phyloP scores from a whole-genome alignment of 2,888 invertebrate genomes.

The Drosophila colorata region DNA sequence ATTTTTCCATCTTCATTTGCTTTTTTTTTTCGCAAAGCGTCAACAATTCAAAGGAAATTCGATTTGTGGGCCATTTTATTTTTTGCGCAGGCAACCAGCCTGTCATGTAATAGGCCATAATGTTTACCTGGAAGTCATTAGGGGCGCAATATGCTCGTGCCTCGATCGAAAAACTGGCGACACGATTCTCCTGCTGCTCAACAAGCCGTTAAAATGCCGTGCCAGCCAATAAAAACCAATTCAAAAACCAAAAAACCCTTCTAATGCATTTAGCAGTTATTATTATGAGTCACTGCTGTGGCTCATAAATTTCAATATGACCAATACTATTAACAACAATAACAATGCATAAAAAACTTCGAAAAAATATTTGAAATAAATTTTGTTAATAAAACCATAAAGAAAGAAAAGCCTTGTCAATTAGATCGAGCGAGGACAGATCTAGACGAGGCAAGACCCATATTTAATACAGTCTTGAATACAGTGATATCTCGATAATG shows the following conservation, averaged over 20 bases:
- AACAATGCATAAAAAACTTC: constrained; percentile 43
- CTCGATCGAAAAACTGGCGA: constrained; percentile 21
- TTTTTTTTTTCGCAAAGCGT: constrained; percentile 54
- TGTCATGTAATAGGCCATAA: constrained; percentile 68
- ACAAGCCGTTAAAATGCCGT: constrained; percentile 5
- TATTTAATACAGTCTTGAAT: neutral
- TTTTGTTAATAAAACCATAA: constrained; percentile 78
- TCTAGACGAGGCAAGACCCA: neutral
- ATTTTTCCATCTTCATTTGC: constrained; percentile 24
- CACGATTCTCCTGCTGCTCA: constrained; percentile 10
- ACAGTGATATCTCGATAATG: neutral
- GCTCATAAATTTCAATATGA: constrained; percentile 69
- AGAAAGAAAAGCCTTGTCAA: constrained; percentile 63
- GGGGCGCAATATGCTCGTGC: constrained; percentile 55
- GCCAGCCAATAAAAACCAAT: constrained; percentile 12
- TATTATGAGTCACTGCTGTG: constrained; percentile 42
- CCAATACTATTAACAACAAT: constrained; percentile 37
- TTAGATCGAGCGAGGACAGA: constrained; percentile 45
- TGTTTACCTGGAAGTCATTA: constrained; percentile 81
- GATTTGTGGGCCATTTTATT: constrained; percentile 39
- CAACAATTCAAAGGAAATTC: constrained; percentile 57
- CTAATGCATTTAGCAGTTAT: constrained; percentile 28
- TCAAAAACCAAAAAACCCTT: constrained; percentile 28
- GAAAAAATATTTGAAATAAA: constrained; percentile 66
- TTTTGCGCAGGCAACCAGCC: constrained; percentile 28